Evolutionary conservation across 2,113 vertebrate species (phyloP), one percentile per base, ranked within the genome.

Genomic region (Callospermophilus lateralis): DNA sequence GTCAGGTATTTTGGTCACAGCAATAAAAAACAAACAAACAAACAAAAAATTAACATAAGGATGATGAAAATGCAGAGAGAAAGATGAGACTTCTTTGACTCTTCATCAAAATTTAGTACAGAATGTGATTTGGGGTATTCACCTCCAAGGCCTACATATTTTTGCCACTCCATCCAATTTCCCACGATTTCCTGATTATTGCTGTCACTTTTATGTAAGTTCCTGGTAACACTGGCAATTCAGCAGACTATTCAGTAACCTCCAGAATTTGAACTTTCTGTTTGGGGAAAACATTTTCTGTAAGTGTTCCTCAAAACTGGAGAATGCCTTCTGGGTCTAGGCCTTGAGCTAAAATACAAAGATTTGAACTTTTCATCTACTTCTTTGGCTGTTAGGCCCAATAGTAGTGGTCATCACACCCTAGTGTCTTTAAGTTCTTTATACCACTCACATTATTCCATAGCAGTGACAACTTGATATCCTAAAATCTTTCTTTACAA

Each of bases 381-480:
- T 42, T 89, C 20, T 89, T 83, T 28, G 79, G 63, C 55, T 78
- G 53, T 81, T 8, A 20, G 45, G 48, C 6, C 19, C 55, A 65
- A 84, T 55, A 84, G 83, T 39, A 74, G 61, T 73, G n/a, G 7
- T 22, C 30, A 58, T 9, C 28, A 95, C 70, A 32, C 53, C 77
- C 74, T 51, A n/a, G 28, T 2, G 17, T 94, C 96, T 67, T 73
- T 85, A 89, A 67, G 80, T 74, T 55, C 80, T 68, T 96, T 53
- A 55, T 63, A 34, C 39, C 28, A 37, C 61, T 94, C 48, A 70
- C 26, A 70, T 17, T 74, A 4, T 65, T 94, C 26, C 77, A 22
- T 32, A 68, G 32, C 78, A 93, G 12, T 86, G 85, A 95, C 78
- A 94, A 11, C 92, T 74, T 93, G 74, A 95, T 94, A 53, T 83